Evolutionary conservation across 2,113 vertebrate genomes (phyloP), one percentile per base, ranked within the genome.

Genomic region (Eidolon helvum): DNA sequence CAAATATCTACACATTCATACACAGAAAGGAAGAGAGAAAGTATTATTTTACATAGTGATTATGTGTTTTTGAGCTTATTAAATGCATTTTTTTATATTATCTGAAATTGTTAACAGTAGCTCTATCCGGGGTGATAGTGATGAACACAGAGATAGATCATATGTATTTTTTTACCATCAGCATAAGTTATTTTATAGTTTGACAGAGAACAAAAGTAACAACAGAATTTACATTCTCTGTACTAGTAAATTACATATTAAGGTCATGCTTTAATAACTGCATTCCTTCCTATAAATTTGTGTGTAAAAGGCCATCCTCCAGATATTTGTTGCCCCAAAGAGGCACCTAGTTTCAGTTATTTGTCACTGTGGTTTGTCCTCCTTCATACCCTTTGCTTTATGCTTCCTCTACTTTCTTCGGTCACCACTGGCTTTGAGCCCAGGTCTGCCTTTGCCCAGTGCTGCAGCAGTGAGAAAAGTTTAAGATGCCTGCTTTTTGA

Each of bases 131-230:
- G 10, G 14, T 89, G 87, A 61, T 38, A 50, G 65, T 30, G 24
- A 69, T 78, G 12, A 50, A 8, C 30, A 75, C 26, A 19, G 7
- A 6, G 4, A 12, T 48, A 53, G 10, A 59, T 0, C 28, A 6
- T n/a, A 66, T 63, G 48, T 53, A 50, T 43, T 33, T 50, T n/a
- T 33, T 50, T 57, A 63, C 12, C 38, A 26, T 57, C n/a, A 50
- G 12, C 43, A 43, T 53, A 33, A 4, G 35, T 65, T 61, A 10
- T 74, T 74, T 28, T 77, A 22, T 4, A 77, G 68, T 50, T 61
- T 86, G 72, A 91, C 40, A 72, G 75, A 74, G 11, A 79, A 10
- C 15, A 75, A 96, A 91, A 68, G 21, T 57, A 90, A 55, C 26
- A 89, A 26, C 8, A 71, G 11, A 33, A 57, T 53, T 33, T 26